Evolutionary conservation across 2,797 vertebrate genomes (phyloP), one percentile per base, ranked within the genome.

Genomic region (Saxicola maurus): DNA sequence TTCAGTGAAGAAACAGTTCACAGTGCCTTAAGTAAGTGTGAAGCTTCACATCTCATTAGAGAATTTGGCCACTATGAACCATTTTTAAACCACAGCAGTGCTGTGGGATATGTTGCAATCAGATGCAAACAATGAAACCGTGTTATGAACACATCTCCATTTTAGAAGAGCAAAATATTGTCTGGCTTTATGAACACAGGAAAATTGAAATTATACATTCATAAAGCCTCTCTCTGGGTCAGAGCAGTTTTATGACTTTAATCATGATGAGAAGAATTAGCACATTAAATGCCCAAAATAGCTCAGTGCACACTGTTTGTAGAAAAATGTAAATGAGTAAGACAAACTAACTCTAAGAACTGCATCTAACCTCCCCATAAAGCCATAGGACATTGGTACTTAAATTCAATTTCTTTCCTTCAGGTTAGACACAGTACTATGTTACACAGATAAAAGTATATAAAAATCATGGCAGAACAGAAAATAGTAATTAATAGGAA

Each of bases 211-310:
- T 83, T 73, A 87, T 20, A 87, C 56, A 81, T 87, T 87, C 79
- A 82, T 65, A 91, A 87, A 82, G 69, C 14, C 64, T 87, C 59
- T 92, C 90, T 82, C 59, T 87, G 65, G 84, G 90, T 92, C 93
- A 91, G 43, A 78, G 51, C 31, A 56, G 64, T 64, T 85, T 95
- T 92, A 85, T 38, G 24, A 81, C 55, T 89, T 89, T 73, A 82
- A 93, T 91, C 57, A 64, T 6, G 35, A 89, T 17, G 57, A 80
- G 71, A 84, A 90, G 81, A 86, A 92, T 84, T 86, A 90, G 48
- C 66, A 89, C 25, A 64, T 83, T 79, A 86, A 78, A 71, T 40
- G 80, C 49, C 91, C 57, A 86, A 89, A 92, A 94, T 53, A 89
- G 52, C 31, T 76, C 77, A 19, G 4, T 53, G 56, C 45, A 75